phyloP scores from a whole-genome alignment of 2,113 vertebrate species.

The Egretta garzetta region DNA sequence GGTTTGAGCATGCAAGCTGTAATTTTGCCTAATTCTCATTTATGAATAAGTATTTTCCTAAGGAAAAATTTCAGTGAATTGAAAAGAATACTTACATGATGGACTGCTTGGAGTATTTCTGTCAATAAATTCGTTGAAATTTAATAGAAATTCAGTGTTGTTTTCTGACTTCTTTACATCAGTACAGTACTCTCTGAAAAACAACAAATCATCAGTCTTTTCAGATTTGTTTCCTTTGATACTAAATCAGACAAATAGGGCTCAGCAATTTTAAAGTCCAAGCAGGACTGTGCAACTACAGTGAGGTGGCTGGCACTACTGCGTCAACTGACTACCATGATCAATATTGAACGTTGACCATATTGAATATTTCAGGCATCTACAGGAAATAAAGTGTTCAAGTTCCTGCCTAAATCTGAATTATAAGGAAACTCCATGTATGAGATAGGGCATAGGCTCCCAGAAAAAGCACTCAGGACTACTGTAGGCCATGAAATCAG shows the following conservation, averaged over 20 bases:
- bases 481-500: neutral
- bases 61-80: neutral
- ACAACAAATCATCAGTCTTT: neutral
- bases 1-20: neutral
- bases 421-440: neutral
- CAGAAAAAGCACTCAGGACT: neutral
- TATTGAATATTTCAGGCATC: neutral
- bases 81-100: conserved; percentile 85
- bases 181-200: conserved; percentile 92
- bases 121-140: conserved; percentile 92
- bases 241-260: neutral
- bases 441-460: neutral
- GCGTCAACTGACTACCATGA: neutral
- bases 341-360: neutral
- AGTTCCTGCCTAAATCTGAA: neutral
- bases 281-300: neutral
- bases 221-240: neutral
- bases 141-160: conserved; percentile 94
- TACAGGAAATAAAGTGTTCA: neutral
- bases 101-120: conserved; percentile 86
- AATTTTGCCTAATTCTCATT: neutral
- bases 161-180: conserved; percentile 90
- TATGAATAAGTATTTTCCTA: neutral
- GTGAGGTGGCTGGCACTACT: neutral
- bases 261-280: neutral